Percentiles rank a stretch among this genome's conserved stretches.
Evolutionary conservation across 1,140 invertebrate genomes (phyloP).

Genomic region (Meloidogyne exigua): DNA sequence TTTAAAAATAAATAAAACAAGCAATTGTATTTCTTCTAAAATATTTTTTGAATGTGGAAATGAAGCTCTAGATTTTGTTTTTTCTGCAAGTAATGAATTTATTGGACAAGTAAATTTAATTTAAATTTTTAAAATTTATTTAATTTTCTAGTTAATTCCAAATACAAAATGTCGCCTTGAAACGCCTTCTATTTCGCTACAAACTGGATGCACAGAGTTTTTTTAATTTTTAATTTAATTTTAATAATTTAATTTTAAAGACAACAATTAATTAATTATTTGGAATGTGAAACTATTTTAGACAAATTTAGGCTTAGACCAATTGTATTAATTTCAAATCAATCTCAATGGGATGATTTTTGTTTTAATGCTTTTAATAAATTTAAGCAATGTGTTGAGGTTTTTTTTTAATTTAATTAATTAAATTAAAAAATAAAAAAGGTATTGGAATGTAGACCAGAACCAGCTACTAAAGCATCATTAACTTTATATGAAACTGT

Average conservation of each 20-base stretch:
- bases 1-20: not conserved
- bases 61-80: slow-evolving; percentile 49
- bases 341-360: slow-evolving; percentile 52
- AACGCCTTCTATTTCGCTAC: slow-evolving; percentile 46
- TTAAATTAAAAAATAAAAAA: not conserved
- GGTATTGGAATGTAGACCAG: slow-evolving; percentile 50
- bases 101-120: slow-evolving; percentile 6
- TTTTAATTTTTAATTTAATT: not conserved
- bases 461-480: slow-evolving; percentile 53
- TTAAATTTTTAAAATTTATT: not conserved
- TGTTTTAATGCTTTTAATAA: slow-evolving; percentile 38
- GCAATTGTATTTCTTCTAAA: slow-evolving; percentile 41
- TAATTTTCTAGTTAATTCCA: slow-evolving; percentile 8
- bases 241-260: not conserved
- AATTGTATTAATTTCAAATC: slow-evolving; percentile 53
- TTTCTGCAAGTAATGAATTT: slow-evolving; percentile 51
- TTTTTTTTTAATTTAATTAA: not conserved
- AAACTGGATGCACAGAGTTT: slow-evolving; percentile 55
- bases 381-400: slow-evolving; percentile 52
- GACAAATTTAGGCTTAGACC: slow-evolving; percentile 53
- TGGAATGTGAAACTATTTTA: slow-evolving; percentile 52
- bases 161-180: slow-evolving; percentile 32
- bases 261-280: slow-evolving; percentile 38
- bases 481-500: slow-evolving; percentile 50
- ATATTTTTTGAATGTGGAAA: slow-evolving; percentile 42